These are phyloP conservation scores for Labeo calbasu DNA, from an alignment of 2,797 vertebrate species.

Conservation along the genomic window DNA sequence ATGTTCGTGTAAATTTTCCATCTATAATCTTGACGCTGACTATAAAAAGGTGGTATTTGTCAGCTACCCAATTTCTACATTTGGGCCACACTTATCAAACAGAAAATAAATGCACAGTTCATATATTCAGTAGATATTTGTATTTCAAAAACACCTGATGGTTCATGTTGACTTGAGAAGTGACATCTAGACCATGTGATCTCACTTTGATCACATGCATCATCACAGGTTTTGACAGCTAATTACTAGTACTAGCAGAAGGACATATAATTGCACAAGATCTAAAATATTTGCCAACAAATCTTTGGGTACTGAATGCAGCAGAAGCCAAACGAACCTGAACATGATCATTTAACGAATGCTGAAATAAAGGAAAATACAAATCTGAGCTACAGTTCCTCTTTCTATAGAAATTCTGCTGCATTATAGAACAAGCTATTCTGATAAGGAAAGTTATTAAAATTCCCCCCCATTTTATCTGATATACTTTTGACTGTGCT, in stretches of 20 bases:
- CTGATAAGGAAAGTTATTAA: background rate
- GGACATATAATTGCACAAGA: background rate
- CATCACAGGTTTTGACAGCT: slow-evolving; percentile 2
- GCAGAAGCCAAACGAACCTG: background rate
- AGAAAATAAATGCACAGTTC: background rate
- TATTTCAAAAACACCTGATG: background rate
- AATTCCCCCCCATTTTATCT: background rate
- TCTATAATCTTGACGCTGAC: background rate
- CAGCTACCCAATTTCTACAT: background rate
- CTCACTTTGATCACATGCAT: slow-evolving; percentile 11
- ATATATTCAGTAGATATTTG: background rate
- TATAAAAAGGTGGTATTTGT: background rate
- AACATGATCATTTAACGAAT: background rate
- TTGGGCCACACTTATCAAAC: background rate
- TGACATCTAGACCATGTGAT: slow-evolving; percentile 5
- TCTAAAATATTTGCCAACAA: background rate
- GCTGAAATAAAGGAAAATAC: background rate
- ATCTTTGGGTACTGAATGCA: background rate
- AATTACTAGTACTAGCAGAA: background rate
- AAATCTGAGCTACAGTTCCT: background rate
- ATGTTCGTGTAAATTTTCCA: background rate
- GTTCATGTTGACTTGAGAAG: background rate
- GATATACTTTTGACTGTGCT: background rate
- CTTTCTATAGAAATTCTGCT: background rate
- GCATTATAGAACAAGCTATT: background rate